Percentiles rank a stretch among this genome's conserved stretches.
Evolutionary conservation across 2,888 invertebrate genomes (phyloP).

Genomic region (Rhagonycha fulva): DNA sequence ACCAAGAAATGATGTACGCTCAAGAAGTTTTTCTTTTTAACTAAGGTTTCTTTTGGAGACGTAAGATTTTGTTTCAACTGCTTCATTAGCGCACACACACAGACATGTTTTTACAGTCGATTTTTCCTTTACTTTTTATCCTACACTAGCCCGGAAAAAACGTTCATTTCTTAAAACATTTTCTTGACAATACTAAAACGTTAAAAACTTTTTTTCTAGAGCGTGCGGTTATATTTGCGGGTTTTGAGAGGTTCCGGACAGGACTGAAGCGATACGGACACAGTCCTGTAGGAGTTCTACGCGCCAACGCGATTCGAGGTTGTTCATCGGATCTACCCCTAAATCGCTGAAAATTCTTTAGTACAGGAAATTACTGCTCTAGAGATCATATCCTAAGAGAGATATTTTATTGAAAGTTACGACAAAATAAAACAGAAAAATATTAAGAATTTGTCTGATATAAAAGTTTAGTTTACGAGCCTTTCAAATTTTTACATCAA

Average conservation of each 20-base stretch:
- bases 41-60: constrained; percentile 47
- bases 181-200: constrained; percentile 19
- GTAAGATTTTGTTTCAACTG: constrained; percentile 23
- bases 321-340: constrained; percentile 30
- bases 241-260: constrained; percentile 34
- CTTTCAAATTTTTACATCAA: constrained; percentile 1
- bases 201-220: constrained; percentile 21
- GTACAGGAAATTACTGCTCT: constrained; percentile 8
- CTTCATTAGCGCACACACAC: constrained; percentile 33
- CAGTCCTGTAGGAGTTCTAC: constrained; percentile 34
- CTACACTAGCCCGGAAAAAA: constrained; percentile 34
- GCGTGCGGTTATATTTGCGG: constrained; percentile 32
- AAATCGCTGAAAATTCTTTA: constrained; percentile 23
- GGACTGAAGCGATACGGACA: constrained; percentile 32
- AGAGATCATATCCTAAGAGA: constrained; percentile 21
- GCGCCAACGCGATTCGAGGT: constrained; percentile 40
- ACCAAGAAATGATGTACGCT: constrained; percentile 48
- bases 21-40: constrained; percentile 51
- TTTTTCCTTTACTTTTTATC: constrained; percentile 29
- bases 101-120: constrained; percentile 38
- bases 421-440: constrained; percentile 16
- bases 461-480: constrained; percentile 25
- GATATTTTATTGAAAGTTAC: constrained; percentile 16
- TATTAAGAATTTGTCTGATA: constrained; percentile 22
- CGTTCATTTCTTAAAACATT: constrained; percentile 29